A percentile compares a stretch with the other conserved stretches of the same genome.
phyloP scores from a whole-genome alignment of 2,797 vertebrate genomes.

The Lepilemur septentrionalis region DNA sequence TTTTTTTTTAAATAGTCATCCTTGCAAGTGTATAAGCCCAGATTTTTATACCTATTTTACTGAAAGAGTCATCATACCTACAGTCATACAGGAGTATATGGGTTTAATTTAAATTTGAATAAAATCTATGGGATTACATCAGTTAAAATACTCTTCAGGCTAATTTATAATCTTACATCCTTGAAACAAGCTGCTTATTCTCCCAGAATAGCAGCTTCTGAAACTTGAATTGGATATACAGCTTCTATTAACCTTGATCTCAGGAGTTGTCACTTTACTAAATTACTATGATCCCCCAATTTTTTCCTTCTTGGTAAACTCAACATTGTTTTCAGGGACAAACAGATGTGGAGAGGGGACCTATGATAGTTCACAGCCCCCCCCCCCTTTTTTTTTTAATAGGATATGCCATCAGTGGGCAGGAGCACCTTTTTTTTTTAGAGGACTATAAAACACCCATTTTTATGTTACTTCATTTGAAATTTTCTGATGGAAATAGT shows the following conservation, averaged over 20 bases:
- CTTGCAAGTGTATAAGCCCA: conserved; percentile 9
- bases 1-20: not conserved
- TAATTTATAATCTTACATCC: not conserved
- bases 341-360: not conserved
- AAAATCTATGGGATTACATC: conserved; percentile 1
- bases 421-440: conserved; percentile 49
- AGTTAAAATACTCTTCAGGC: not conserved
- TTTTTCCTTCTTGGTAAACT: not conserved
- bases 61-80: not conserved
- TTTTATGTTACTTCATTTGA: not conserved
- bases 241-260: not conserved
- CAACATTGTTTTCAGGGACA: not conserved
- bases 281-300: not conserved
- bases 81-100: not conserved
- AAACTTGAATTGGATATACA: not conserved
- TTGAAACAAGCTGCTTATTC: not conserved
- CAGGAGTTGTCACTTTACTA: not conserved
- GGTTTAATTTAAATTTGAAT: conserved; percentile 20
- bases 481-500: conserved; percentile 24
- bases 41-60: not conserved
- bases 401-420: not conserved
- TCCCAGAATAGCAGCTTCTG: not conserved
- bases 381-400: not conserved
- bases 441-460: not conserved
- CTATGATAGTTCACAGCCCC: not conserved